Percentiles rank a stretch among this genome's conserved stretches.
These are phyloP conservation scores for Pelvicachromis taeniatus DNA, from an alignment of 2,113 vertebrate species.

Conservation along the genomic window DNA sequence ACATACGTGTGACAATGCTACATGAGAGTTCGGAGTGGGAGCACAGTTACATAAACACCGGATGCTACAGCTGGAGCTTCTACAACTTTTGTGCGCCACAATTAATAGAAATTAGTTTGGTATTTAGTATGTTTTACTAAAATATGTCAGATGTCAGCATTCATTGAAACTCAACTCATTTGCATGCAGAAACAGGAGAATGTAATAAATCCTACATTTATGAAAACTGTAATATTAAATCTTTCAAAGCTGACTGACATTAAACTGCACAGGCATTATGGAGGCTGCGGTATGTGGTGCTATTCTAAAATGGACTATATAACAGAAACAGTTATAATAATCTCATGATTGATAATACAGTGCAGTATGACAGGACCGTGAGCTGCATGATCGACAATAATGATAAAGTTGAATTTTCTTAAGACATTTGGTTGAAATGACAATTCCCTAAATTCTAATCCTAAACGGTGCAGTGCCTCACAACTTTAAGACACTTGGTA, in stretches of 20 bases:
- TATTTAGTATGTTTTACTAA: background rate
- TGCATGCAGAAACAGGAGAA: background rate
- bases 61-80: background rate
- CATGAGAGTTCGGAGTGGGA: background rate
- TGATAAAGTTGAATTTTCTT: no score
- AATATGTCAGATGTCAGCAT: background rate
- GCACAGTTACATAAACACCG: background rate
- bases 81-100: background rate
- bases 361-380: background rate
- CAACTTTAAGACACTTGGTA: background rate
- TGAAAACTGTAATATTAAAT: background rate
- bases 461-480: background rate
- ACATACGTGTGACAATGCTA: background rate
- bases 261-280: background rate
- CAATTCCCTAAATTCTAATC: no score
- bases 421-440: no score
- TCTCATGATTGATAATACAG: background rate
- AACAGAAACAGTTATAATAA: accelerated
- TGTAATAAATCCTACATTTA: background rate
- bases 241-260: background rate
- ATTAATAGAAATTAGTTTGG: background rate
- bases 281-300: background rate
- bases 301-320: background rate
- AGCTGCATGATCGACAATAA: no score
- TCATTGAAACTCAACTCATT: background rate